Evolutionary conservation across 2,888 invertebrate species (phyloP), one percentile per base, ranked within the genome.

Genomic region (Eupithecia vulgata): DNA sequence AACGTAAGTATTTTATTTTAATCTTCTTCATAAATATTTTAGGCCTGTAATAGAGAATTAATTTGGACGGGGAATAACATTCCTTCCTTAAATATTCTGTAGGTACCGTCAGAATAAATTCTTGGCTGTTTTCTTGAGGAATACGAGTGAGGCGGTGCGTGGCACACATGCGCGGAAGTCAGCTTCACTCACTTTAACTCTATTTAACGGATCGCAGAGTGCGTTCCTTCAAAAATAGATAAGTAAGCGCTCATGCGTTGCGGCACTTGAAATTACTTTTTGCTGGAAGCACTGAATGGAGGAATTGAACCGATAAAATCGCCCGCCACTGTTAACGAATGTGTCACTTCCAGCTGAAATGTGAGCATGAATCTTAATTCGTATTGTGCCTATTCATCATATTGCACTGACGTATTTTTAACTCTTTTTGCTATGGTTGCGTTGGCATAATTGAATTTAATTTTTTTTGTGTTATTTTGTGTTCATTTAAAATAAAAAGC

Each of bases 221-320:
- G 86, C 88, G 88, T 90, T 90, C 87, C 87, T 89, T 91, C 89
- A 89, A 91, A 91, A 89, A 91, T 90, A 89, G 90, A 90, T 90
- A 90, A 90, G 87, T 87, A 86, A 87, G 87, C 90, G 84, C 87
- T 91, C 90, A 89, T 89, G 89, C 89, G 88, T 88, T 85, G 84
- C 87, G 86, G 86, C 90, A 90, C 88, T 92, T 91, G 88, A 91
- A 91, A 93, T 93, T 92, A 91, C 92, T 90, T 92, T 90, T 90
- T 92, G 89, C 89, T 90, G 89, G 88, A 89, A 85, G 84, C 88
- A 88, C 86, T 92, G 91, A 92, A 90, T 90, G 89, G 87, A 86
- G 84, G 90, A 91, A 91, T 88, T 90, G 92, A 90, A 91, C 90
- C 91, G 91, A 88, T 87, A 89, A 91, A 91, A 90, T 86, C 88